These are phyloP conservation scores for Autographa pulchrina DNA, from an alignment of 2,888 invertebrate species.

Conservation along the genomic window DNA sequence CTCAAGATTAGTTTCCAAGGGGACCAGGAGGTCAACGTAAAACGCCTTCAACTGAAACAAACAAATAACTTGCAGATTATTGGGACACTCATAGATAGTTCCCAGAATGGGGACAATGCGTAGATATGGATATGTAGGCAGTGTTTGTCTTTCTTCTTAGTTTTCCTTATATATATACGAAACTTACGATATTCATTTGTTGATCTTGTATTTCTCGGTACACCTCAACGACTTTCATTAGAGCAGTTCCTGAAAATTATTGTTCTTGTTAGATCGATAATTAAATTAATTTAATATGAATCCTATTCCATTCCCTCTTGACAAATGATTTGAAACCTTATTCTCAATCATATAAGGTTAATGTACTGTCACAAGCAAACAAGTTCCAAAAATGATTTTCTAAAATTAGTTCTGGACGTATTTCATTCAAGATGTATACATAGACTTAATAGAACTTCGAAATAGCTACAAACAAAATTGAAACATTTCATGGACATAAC, in stretches of 20 bases:
- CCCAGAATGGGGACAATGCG: slow-evolving; percentile 42
- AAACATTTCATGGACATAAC: not conserved
- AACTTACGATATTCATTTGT: slow-evolving; percentile 98
- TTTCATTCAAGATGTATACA: not conserved
- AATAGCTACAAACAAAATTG: not conserved
- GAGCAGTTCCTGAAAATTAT: slow-evolving; percentile 92
- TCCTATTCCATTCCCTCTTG: not conserved
- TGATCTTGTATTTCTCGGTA: slow-evolving; percentile 98
- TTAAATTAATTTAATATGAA: slow-evolving; percentile 6
- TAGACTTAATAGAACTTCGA: not conserved
- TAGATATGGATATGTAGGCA: slow-evolving; percentile 38
- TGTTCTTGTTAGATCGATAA: slow-evolving; percentile 25
- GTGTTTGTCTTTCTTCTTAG: slow-evolving; percentile 30
- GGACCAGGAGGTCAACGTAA: slow-evolving; percentile 97
- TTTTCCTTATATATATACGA: slow-evolving; percentile 41
- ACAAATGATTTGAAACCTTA: not conserved
- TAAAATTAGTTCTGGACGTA: not conserved
- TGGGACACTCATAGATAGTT: slow-evolving; percentile 54
- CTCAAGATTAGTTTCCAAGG: slow-evolving; percentile 97
- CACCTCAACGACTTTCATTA: slow-evolving; percentile 97
- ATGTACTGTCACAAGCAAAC: not conserved
- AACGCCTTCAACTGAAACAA: slow-evolving; percentile 96
- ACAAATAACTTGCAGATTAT: slow-evolving; percentile 68
- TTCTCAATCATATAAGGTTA: not conserved
- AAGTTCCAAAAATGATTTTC: no score